These are phyloP conservation scores for Chionomys nivalis DNA, from an alignment of 2,113 vertebrate species.

Conservation along the genomic window DNA sequence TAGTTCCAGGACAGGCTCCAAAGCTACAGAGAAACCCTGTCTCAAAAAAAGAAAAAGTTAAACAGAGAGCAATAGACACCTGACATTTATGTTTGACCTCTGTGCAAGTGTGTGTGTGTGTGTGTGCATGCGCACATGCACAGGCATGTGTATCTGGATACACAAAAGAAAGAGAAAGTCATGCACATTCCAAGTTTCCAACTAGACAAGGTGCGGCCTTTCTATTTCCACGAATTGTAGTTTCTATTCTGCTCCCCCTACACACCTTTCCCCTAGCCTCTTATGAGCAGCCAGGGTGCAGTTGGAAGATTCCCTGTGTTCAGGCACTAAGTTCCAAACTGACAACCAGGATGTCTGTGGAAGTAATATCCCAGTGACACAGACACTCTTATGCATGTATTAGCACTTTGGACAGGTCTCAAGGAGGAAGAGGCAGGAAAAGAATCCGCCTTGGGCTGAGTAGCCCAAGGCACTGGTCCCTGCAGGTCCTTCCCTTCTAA, in stretches of 20 bases:
- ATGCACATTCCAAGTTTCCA: background rate
- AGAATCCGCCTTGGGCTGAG: background rate
- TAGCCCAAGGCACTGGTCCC: background rate
- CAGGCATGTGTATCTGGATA: background rate
- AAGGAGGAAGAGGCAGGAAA: background rate
- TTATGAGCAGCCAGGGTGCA: background rate
- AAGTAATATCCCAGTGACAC: background rate
- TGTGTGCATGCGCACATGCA: background rate
- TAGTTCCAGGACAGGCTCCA: too few species aligned
- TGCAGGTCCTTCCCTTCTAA: too few species aligned
- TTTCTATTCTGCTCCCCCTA: background rate
- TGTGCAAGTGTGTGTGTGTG: rapidly evolving
- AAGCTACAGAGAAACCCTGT: background rate
- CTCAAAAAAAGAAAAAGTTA: background rate
- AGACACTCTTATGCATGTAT: background rate
- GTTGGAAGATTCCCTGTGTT: background rate
- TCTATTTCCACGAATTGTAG: background rate
- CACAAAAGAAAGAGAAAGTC: background rate
- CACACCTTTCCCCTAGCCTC: background rate
- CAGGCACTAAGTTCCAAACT: background rate
- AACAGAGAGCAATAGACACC: background rate
- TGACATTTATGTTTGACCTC: background rate
- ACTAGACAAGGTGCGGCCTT: background rate
- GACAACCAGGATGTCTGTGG: background rate
- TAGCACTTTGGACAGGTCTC: background rate